Evolutionary conservation across 2,797 vertebrate genomes (phyloP).

Genomic region (Melanitta fusca): DNA sequence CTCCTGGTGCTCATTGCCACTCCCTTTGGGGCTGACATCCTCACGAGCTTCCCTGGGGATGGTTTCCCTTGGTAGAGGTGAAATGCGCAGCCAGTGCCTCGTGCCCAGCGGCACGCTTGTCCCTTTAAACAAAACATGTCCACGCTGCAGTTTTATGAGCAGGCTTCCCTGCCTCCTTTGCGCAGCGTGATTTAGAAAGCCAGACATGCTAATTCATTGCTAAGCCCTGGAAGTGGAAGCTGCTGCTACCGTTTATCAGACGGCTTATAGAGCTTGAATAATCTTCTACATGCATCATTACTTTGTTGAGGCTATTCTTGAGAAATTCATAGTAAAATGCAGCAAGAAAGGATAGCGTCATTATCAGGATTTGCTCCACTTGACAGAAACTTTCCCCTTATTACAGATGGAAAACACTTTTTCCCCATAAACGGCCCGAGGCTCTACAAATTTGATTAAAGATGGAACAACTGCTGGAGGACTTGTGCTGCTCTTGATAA

Average conservation of each 20-base stretch:
- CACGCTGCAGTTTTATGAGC: accelerated
- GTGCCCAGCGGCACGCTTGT: accelerated
- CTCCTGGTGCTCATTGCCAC: not conserved
- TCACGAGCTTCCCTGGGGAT: not conserved
- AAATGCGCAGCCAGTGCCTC: not conserved
- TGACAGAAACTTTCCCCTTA: not conserved
- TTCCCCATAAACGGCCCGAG: not conserved
- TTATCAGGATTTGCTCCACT: not conserved
- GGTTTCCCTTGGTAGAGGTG: not conserved
- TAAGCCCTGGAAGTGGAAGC: not conserved
- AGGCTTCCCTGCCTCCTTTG: not conserved
- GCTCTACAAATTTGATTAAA: slow-evolving; percentile 28
- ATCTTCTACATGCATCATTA: not conserved
- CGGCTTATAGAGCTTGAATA: not conserved
- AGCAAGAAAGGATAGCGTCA: not conserved
- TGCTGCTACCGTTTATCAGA: not conserved
- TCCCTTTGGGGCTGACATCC: not conserved
- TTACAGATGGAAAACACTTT: not conserved
- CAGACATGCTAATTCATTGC: accelerated
- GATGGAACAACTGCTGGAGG: not conserved
- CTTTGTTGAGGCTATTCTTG: not conserved
- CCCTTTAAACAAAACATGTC: not conserved
- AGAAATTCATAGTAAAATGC: not conserved
- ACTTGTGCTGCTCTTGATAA: not conserved
- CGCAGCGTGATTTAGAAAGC: accelerated